Evolutionary conservation across 2,113 vertebrate genomes (phyloP).

Genomic region (Chaetodon trifascialis): DNA sequence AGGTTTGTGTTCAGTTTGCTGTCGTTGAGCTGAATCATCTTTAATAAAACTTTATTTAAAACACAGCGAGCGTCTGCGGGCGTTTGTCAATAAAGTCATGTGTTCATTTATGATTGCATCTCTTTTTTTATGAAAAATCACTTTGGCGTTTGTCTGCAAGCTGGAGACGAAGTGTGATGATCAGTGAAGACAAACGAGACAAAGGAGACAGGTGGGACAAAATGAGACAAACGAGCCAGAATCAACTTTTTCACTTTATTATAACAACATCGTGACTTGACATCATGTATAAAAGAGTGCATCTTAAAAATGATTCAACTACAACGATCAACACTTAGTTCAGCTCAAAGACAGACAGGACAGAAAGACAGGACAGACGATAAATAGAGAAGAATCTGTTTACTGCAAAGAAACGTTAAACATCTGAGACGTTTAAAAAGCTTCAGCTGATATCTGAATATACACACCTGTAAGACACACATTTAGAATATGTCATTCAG

Average conservation of each 20-base stretch:
- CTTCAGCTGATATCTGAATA: not conserved
- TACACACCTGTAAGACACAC: not conserved
- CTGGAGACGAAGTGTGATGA: no score
- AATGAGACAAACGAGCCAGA: not conserved
- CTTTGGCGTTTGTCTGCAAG: no score
- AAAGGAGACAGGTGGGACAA: no score
- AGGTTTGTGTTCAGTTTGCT: constrained; percentile 70
- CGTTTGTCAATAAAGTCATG: no score
- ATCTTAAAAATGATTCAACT: constrained; percentile 22
- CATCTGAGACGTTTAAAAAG: not conserved
- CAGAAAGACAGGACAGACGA: not conserved
- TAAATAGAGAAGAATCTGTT: constrained; percentile 23
- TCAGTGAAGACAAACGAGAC: not conserved
- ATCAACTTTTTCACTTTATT: constrained; percentile 32
- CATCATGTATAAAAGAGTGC: constrained; percentile 59
- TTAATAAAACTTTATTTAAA: constrained; percentile 93
- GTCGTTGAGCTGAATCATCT: constrained; percentile 78
- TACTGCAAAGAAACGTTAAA: constrained; percentile 8
- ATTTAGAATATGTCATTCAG: not conserved
- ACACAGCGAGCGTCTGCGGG: constrained; percentile 53
- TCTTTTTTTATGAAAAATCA: no score
- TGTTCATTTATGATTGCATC: no score
- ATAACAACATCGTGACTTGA: constrained; percentile 27
- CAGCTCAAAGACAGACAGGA: not conserved
- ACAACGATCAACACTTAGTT: not conserved